A percentile compares a stretch with the other conserved stretches of the same genome.
Conservation (phyloP, 2,113 vertebrate genomes). For the Megaceryle maxima region DNA sequence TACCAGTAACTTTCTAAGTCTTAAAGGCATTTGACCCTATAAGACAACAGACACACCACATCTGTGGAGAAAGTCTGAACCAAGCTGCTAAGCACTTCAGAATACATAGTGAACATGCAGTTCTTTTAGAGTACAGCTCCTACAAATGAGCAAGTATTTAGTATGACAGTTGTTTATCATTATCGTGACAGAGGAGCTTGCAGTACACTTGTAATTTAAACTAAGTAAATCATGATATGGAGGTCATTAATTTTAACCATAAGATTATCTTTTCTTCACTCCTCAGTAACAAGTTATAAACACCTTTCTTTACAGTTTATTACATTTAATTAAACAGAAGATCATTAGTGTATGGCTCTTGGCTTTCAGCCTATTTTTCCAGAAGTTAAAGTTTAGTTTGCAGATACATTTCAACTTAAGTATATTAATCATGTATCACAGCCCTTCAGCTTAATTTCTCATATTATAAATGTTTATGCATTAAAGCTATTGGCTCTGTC, state of each 20-base stretch:
- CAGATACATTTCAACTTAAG: background rate
- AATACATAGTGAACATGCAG: background rate
- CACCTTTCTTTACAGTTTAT: background rate
- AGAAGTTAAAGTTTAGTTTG: background rate
- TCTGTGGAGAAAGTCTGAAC: background rate
- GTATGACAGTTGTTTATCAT: background rate
- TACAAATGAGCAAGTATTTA: background rate
- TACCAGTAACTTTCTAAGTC: background rate
- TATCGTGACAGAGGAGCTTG: background rate
- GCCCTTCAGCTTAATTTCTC: background rate
- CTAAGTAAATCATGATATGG: background rate
- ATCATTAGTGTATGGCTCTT: background rate
- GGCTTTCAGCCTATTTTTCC: background rate
- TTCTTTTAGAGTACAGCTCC: background rate
- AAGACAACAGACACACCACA: background rate
- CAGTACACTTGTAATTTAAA: background rate
- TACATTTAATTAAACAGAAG: background rate
- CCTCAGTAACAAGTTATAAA: background rate
- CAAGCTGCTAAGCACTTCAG: background rate
- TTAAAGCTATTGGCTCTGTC: background rate
- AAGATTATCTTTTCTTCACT: background rate
- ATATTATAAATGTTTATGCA: background rate
- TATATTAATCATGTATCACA: background rate
- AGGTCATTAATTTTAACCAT: background rate
- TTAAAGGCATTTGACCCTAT: background rate